These are phyloP conservation scores for Betta splendens DNA, from an alignment of 2,797 vertebrate species.

Conservation along the genomic window DNA sequence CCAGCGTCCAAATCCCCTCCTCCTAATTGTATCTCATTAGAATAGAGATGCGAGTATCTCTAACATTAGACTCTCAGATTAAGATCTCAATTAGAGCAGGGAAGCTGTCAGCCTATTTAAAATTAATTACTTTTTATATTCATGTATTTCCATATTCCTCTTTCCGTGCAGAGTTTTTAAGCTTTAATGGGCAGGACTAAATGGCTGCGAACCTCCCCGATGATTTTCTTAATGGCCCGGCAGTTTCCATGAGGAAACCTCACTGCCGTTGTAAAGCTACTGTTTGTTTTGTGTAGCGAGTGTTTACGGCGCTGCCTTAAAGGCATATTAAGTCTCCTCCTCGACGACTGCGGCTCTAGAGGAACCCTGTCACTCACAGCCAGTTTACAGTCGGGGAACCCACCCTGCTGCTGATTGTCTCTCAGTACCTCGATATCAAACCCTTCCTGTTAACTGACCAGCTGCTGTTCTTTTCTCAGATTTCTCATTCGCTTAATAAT, in stretches of 20 bases:
- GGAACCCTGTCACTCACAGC: constrained; percentile 21
- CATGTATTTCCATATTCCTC: constrained; percentile 44
- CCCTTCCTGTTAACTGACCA: too few species aligned
- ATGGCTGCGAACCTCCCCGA: constrained; percentile 53
- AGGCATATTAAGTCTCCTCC: constrained; percentile 31
- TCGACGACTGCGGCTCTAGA: constrained; percentile 8
- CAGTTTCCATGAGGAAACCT: constrained; percentile 39
- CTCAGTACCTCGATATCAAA: too few species aligned
- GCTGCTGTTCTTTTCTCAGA: too few species aligned
- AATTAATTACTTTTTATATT: constrained; percentile 54
- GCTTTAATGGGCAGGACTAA: constrained; percentile 58
- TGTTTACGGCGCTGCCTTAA: constrained; percentile 32
- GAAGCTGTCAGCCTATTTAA: constrained; percentile 50
- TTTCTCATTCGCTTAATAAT: too few species aligned
- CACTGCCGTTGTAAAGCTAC: constrained; percentile 19
- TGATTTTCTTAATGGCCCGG: constrained; percentile 54
- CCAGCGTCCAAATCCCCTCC: constrained; percentile 39
- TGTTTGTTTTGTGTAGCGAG: constrained; percentile 21
- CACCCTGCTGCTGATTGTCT: too few species aligned
- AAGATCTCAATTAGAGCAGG: constrained; percentile 64
- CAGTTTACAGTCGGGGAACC: too few species aligned
- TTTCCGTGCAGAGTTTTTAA: constrained; percentile 38
- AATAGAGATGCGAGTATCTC: constrained; percentile 55
- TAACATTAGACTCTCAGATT: constrained; percentile 66
- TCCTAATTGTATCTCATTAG: constrained; percentile 74